These are phyloP conservation scores for Melanostigma gelatinosum DNA, from an alignment of 2,113 vertebrate species.

Conservation along the genomic window DNA sequence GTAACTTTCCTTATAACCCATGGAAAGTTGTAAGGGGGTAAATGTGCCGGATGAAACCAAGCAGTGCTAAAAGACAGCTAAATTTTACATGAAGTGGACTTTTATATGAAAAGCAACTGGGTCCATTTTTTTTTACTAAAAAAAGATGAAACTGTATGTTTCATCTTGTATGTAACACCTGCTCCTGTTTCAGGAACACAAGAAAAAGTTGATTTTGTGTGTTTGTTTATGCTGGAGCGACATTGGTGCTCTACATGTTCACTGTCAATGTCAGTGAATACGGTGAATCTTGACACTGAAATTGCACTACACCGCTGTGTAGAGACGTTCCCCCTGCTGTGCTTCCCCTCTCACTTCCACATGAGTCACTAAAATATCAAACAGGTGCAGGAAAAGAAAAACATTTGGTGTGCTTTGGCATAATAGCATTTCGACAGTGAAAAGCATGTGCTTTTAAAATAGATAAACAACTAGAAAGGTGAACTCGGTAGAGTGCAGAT, in stretches of 20 bases:
- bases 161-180: no score
- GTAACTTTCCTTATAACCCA: neutral
- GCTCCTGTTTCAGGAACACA: no score
- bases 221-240: no score
- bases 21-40: neutral
- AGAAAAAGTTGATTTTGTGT: neutral
- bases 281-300: neutral
- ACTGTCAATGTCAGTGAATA: neutral
- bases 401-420: neutral
- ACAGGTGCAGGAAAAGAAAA: slow-evolving; percentile 17
- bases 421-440: neutral
- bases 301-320: neutral
- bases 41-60: neutral
- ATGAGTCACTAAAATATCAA: neutral
- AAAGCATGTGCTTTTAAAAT: neutral
- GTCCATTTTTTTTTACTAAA: neutral
- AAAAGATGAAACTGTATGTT: neutral
- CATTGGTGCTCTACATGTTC: no score
- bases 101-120: neutral
- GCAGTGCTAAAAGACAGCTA: neutral
- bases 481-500: no score
- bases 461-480: neutral
- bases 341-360: neutral
- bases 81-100: neutral
- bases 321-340: neutral